phyloP scores from a whole-genome alignment of 2,797 vertebrate species.

The Morelia viridis region DNA sequence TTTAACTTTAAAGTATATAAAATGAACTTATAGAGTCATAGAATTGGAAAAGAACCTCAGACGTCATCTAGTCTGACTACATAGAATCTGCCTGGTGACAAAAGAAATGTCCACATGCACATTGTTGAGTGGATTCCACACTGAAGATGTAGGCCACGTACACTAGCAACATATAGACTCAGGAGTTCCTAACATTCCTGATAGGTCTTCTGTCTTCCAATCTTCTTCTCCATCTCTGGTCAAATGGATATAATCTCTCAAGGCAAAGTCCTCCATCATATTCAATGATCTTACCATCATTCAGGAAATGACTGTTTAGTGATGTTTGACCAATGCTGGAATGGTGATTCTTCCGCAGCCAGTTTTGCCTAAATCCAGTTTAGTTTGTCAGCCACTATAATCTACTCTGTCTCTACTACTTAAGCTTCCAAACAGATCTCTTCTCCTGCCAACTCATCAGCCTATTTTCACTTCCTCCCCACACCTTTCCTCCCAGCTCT shows the following conservation, averaged over 20 bases:
- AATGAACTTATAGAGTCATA: background rate
- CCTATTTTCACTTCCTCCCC: background rate
- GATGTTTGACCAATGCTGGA: background rate
- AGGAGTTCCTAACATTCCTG: background rate
- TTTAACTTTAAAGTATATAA: background rate
- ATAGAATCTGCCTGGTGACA: background rate
- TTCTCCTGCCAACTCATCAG: background rate
- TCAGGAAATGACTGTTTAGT: background rate
- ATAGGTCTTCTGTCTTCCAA: background rate
- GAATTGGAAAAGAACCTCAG: background rate
- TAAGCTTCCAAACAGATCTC: background rate
- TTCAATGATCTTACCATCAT: background rate
- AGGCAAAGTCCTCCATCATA: background rate
- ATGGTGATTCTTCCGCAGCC: background rate
- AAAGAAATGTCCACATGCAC: background rate
- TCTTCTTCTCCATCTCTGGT: background rate
- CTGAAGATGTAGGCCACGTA: background rate
- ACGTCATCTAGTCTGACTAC: background rate
- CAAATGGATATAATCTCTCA: background rate
- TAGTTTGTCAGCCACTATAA: background rate
- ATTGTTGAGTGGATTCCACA: background rate
- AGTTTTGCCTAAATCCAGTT: background rate
- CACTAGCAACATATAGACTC: background rate
- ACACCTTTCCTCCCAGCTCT: too few species aligned
- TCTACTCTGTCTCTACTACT: background rate